A percentile compares a stretch with the other conserved stretches of the same genome.
These are phyloP conservation scores for Seira ritae DNA, from an alignment of 2,888 invertebrate species.

Conservation along the genomic window DNA sequence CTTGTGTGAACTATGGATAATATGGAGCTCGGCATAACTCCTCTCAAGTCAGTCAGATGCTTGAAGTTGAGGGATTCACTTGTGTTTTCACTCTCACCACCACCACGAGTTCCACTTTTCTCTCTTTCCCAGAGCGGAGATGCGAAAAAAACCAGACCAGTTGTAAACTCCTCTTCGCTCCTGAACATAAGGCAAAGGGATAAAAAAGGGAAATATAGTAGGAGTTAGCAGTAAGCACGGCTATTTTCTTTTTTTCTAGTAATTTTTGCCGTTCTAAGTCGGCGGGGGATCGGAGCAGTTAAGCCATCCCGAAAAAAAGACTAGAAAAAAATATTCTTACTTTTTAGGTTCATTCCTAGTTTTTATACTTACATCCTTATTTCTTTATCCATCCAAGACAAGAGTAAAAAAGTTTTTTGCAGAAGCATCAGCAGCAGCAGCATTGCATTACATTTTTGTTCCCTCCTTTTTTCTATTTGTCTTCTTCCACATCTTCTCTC, in stretches of 20 bases:
- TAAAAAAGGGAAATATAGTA: neutral
- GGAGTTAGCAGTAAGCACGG: neutral
- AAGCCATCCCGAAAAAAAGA: slow-evolving; percentile 67
- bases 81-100: slow-evolving; percentile 60
- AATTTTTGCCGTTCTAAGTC: slow-evolving; percentile 66
- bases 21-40: slow-evolving; percentile 43
- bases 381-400: neutral
- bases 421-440: slow-evolving; percentile 13
- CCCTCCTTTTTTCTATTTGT: slow-evolving; percentile 1
- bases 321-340: slow-evolving; percentile 19
- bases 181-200: neutral
- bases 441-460: slow-evolving; percentile 21
- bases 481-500: slow-evolving; percentile 1
- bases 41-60: slow-evolving; percentile 59
- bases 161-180: neutral
- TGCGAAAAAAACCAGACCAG: neutral
- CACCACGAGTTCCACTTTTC: neutral
- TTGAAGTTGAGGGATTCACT: slow-evolving; percentile 66
- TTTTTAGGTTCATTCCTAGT: slow-evolving; percentile 48
- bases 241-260: slow-evolving; percentile 39
- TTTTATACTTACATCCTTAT: slow-evolving; percentile 18
- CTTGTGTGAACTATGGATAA: neutral
- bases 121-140: neutral
- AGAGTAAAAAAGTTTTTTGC: neutral
- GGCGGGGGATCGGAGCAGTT: slow-evolving; percentile 67